Conservation (phyloP, 2,888 invertebrate species). For the Augiades crinisus region DNA sequence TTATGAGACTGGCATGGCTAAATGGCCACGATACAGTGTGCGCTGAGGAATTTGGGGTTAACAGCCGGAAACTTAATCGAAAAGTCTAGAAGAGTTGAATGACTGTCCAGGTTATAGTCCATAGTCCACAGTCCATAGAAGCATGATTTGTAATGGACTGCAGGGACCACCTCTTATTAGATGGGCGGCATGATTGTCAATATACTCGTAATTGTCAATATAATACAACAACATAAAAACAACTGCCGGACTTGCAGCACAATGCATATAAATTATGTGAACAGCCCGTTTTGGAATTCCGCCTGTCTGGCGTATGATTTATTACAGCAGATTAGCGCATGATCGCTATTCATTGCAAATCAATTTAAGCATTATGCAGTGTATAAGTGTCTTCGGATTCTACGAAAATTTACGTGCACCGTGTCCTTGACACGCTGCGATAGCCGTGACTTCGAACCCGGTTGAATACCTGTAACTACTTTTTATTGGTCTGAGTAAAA, state of each 20-base stretch:
- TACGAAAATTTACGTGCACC: slow-evolving; percentile 33
- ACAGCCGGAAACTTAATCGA: no score
- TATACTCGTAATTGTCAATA: no score
- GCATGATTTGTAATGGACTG: no score
- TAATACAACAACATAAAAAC: background rate
- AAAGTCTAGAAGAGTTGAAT: no score
- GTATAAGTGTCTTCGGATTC: slow-evolving; percentile 14
- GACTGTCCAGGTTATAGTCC: no score
- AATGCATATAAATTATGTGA: background rate
- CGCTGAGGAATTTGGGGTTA: no score
- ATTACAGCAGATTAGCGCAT: slow-evolving; percentile 1
- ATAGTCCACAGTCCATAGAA: no score
- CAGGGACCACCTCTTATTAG: no score
- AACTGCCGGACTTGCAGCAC: background rate
- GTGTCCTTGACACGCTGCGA: slow-evolving; percentile 47
- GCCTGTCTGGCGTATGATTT: background rate
- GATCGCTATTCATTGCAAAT: slow-evolving; percentile 29
- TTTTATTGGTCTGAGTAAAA: no score
- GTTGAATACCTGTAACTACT: slow-evolving; percentile 41
- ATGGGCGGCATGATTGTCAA: no score
- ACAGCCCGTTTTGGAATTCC: background rate
- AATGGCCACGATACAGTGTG: no score
- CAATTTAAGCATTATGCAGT: slow-evolving; percentile 19
- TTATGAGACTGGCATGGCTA: no score
- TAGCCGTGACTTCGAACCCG: slow-evolving; percentile 60